Evolutionary conservation across 2,113 vertebrate genomes (phyloP).

Genomic region (Hoplias malabaricus): DNA sequence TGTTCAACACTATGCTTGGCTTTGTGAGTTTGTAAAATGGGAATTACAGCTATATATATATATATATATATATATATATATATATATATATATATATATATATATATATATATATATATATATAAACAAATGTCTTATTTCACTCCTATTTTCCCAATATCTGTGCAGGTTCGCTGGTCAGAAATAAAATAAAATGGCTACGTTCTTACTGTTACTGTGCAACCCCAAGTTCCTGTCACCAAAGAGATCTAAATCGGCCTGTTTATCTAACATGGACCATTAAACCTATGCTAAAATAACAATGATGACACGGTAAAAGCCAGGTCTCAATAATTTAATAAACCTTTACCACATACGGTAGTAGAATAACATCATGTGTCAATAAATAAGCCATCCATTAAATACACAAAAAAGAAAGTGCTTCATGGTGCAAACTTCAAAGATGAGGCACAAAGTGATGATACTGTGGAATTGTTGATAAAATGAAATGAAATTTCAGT

Average conservation of each 20-base stretch:
- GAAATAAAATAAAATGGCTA: too few species aligned
- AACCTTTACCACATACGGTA: slow-evolving; percentile 39
- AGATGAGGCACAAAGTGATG: slow-evolving; percentile 14
- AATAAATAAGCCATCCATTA: slow-evolving; percentile 61
- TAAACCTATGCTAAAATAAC: neutral
- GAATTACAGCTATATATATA: too few species aligned
- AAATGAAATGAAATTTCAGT: neutral
- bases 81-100: too few species aligned
- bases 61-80: too few species aligned
- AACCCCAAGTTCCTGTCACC: too few species aligned
- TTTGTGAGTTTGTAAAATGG: neutral
- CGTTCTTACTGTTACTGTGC: too few species aligned
- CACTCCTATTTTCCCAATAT: too few species aligned
- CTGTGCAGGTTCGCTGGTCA: too few species aligned
- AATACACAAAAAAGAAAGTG: slow-evolving; percentile 59
- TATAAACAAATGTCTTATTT: too few species aligned
- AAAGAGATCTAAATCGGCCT: too few species aligned
- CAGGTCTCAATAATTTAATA: slow-evolving; percentile 45
- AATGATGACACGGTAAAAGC: neutral
- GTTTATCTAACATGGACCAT: too few species aligned
- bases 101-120: too few species aligned
- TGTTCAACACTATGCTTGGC: slow-evolving; percentile 36
- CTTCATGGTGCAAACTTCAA: slow-evolving; percentile 50
- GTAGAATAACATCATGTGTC: slow-evolving; percentile 69
- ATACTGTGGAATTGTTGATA: slow-evolving; percentile 6